Conservation (phyloP, 2,797 vertebrate genomes). For the Adelosebastes latens region DNA sequence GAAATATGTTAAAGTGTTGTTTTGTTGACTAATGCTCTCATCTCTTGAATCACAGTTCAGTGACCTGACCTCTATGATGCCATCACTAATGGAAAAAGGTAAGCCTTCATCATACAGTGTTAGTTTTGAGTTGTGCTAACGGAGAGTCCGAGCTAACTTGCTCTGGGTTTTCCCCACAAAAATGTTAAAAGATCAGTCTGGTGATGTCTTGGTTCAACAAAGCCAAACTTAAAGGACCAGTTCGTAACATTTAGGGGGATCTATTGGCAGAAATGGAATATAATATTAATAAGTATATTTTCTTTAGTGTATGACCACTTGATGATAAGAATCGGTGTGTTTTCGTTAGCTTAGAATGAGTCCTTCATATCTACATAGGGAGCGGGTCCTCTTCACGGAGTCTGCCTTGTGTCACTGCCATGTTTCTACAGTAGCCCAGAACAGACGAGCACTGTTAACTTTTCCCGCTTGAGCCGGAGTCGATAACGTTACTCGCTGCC, state of each 20-base stretch:
- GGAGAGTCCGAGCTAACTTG: neutral
- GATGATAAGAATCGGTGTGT: no score
- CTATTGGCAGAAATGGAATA: no score
- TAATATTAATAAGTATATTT: no score
- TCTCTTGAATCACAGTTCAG: conserved; percentile 87
- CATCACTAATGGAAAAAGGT: conserved; percentile 94
- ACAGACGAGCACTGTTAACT: no score
- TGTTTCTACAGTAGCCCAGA: no score
- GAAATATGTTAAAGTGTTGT: neutral
- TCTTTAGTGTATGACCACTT: no score
- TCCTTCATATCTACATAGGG: no score
- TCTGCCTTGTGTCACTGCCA: no score
- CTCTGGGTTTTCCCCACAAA: neutral
- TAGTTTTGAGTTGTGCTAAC: neutral
- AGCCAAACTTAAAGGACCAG: neutral
- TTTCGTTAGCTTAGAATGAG: no score
- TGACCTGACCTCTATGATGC: conserved; percentile 91
- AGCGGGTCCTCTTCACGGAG: accelerated
- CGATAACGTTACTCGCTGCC: no score
- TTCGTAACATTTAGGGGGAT: no score
- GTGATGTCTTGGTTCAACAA: neutral
- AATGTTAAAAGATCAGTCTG: neutral
- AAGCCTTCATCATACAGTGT: neutral
- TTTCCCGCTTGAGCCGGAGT: no score
- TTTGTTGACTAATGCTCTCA: conserved; percentile 6